These are phyloP conservation scores for Desmophyllum pertusum DNA, from an alignment of 92 coral and sea anemone species.

Conservation along the genomic window DNA sequence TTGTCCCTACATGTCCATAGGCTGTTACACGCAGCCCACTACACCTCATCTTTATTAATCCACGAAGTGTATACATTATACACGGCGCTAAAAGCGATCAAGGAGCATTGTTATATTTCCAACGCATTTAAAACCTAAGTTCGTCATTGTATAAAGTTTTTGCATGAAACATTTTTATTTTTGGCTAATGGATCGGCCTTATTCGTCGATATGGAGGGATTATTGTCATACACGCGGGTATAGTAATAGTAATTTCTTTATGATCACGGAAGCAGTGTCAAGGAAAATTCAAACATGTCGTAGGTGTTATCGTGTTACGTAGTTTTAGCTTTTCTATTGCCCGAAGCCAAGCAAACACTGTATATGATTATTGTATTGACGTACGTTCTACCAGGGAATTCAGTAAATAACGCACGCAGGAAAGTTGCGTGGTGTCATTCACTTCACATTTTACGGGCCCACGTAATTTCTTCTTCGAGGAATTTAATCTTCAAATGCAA, in stretches of 20 bases:
- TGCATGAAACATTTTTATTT: not conserved
- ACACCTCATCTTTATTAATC: not conserved
- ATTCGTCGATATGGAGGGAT: not conserved
- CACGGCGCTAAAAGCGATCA: not conserved
- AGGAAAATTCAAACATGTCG: conserved; percentile 3
- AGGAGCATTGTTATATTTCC: not conserved
- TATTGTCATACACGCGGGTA: not conserved
- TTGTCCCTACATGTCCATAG: not conserved
- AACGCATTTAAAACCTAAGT: not conserved
- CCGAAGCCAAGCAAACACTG: not conserved
- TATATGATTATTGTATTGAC: not conserved
- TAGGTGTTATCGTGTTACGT: conserved; percentile 9
- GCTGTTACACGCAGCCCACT: not conserved
- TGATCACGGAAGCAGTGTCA: not conserved
- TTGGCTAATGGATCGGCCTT: not conserved
- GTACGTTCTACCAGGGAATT: not conserved
- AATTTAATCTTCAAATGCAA: not conserved
- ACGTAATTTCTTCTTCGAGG: no score
- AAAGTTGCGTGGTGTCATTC: not conserved
- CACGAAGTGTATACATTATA: not conserved
- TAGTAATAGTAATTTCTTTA: not conserved
- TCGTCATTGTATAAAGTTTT: not conserved
- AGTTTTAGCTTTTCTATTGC: not conserved
- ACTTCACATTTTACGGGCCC: not conserved
- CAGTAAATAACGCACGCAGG: not conserved